Conservation (phyloP, 2,888 invertebrate species). For the Chalcis sispes region DNA sequence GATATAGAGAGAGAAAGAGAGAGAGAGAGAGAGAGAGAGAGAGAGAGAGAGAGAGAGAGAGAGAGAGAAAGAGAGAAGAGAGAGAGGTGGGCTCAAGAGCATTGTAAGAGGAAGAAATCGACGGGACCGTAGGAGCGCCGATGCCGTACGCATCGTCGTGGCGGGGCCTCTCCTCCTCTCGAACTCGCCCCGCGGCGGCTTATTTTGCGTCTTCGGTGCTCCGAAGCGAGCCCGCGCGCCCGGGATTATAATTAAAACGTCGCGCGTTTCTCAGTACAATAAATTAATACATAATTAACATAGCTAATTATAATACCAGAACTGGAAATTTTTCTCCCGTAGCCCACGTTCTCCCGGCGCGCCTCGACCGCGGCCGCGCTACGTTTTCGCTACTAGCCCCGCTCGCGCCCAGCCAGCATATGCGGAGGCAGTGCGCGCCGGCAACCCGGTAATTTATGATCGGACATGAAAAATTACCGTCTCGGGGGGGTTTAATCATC, state of each 20-base stretch:
- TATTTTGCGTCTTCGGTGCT: slow-evolving; percentile 20
- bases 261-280: slow-evolving; percentile 72
- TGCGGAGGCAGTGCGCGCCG: slow-evolving; percentile 66
- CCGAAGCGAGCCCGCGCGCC: not conserved
- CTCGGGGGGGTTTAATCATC: slow-evolving; percentile 74
- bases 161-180: too few relatives aligned
- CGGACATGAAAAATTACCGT: slow-evolving; percentile 75
- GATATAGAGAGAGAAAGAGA: not conserved
- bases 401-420: slow-evolving; percentile 62
- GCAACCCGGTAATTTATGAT: slow-evolving; percentile 73
- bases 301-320: slow-evolving; percentile 75
- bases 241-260: slow-evolving; percentile 75
- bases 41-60: not conserved
- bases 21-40: not conserved
- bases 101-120: slow-evolving; percentile 32
- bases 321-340: slow-evolving; percentile 71
- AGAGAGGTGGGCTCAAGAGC: not conserved
- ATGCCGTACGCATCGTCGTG: too few relatives aligned
- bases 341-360: not conserved
- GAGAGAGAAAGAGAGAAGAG: not conserved
- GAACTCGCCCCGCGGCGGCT: slow-evolving; percentile 31
- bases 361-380: too few relatives aligned
- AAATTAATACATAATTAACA: slow-evolving; percentile 76
- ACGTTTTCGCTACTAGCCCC: slow-evolving; percentile 13
- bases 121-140: not conserved